Conservation (phyloP, 2,888 invertebrate species). For the Dendrolimus pini region DNA sequence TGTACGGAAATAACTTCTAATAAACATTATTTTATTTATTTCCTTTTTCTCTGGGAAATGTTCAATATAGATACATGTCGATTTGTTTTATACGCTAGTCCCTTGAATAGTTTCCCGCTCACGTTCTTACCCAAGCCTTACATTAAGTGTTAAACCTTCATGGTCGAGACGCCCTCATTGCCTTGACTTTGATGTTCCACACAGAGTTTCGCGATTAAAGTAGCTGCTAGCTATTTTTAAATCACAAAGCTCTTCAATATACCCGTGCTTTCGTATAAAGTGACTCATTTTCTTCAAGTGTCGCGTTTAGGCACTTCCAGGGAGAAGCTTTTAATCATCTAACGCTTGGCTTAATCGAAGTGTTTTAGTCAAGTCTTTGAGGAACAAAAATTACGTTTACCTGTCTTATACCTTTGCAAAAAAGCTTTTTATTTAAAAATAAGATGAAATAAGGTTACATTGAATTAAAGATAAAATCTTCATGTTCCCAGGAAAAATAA, state of each 20-base stretch:
- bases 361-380: not conserved
- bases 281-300: constrained; percentile 1
- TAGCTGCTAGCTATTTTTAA: constrained; percentile 21
- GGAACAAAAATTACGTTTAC: not conserved
- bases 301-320: not conserved
- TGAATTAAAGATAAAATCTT: too few species aligned
- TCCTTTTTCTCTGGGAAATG: too few species aligned
- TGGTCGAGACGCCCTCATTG: constrained; percentile 20
- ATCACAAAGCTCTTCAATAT: constrained; percentile 3
- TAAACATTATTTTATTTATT: too few species aligned
- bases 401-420: not conserved
- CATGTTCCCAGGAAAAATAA: too few species aligned
- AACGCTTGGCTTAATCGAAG: not conserved
- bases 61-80: too few species aligned
- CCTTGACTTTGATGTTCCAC: constrained; percentile 35
- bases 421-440: not conserved
- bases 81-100: too few species aligned
- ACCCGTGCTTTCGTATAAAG: constrained; percentile 1
- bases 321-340: not conserved
- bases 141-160: not conserved
- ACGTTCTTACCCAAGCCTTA: too few species aligned
- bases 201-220: constrained; percentile 18
- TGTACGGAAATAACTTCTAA: too few species aligned
- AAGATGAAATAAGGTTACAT: not conserved
- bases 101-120: too few species aligned